Percentiles rank a stretch among this genome's conserved stretches.
Evolutionary conservation across 2,888 invertebrate genomes (phyloP).

Genomic region (Chymomyza procnemis): DNA sequence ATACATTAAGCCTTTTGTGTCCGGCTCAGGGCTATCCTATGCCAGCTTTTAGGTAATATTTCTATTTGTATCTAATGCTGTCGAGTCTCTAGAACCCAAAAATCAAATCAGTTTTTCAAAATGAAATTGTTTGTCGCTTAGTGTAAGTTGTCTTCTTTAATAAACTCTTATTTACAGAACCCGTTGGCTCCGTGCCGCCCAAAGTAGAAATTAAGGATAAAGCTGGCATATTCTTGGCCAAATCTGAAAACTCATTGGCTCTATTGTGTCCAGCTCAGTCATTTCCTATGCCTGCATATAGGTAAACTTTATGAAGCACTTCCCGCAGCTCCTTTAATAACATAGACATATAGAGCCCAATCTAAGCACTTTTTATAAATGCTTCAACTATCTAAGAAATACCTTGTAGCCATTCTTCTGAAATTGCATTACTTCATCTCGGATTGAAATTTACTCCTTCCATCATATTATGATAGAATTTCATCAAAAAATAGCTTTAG

Average conservation of each 20-base stretch:
- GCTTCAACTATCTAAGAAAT: no score
- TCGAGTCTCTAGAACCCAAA: background rate
- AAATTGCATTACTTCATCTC: no score
- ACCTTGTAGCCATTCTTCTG: no score
- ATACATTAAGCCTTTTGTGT: conserved; percentile 84
- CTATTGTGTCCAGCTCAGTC: conserved; percentile 87
- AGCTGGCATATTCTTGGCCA: conserved; percentile 63
- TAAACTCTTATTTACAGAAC: conserved; percentile 71
- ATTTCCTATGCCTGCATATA: conserved; percentile 81
- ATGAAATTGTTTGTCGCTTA: background rate
- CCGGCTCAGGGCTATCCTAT: conserved; percentile 79
- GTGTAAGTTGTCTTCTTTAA: background rate
- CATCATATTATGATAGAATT: no score
- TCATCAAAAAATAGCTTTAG: background rate
- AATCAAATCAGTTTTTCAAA: background rate
- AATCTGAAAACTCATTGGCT: conserved; percentile 36
- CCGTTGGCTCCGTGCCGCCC: conserved; percentile 79
- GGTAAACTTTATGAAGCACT: conserved; percentile 74
- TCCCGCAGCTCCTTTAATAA: no score
- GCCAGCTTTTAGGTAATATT: background rate
- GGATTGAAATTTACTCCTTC: no score
- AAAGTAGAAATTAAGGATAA: conserved; percentile 85
- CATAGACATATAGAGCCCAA: no score
- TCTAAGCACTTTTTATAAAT: no score
- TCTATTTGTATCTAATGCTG: background rate